phyloP scores from a whole-genome alignment of 1,140 invertebrate genomes.

The Bactericera cockerelli region DNA sequence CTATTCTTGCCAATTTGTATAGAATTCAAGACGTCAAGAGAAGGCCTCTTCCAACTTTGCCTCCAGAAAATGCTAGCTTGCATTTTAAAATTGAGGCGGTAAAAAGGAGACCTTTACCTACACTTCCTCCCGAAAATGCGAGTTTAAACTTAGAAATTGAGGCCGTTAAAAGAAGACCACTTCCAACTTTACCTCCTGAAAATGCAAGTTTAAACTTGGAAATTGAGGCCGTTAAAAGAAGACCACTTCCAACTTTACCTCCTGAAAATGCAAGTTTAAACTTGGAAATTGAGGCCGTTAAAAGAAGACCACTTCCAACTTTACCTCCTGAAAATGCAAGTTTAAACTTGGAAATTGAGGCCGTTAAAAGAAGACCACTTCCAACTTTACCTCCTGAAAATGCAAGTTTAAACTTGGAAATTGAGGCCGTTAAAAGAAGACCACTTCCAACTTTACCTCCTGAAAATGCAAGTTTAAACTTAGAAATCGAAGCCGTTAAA shows the following conservation, averaged over 20 bases:
- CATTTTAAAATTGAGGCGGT: not conserved
- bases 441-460: not conserved
- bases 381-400: not conserved
- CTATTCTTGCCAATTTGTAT: not conserved
- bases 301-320: not conserved
- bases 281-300: not conserved
- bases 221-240: not conserved
- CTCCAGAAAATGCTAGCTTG: constrained; percentile 3
- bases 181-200: not conserved
- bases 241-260: not conserved
- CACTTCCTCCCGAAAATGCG: not conserved
- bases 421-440: not conserved
- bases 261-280: not conserved
- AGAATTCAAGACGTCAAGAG: constrained; percentile 1
- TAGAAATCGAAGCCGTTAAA: not conserved
- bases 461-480: constrained; percentile 2
- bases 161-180: not conserved
- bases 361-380: not conserved
- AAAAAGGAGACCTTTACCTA: not conserved
- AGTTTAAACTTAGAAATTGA: not conserved
- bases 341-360: not conserved
- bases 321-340: not conserved
- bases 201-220: not conserved
- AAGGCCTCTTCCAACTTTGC: constrained; percentile 1
- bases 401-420: not conserved